Conservation (phyloP, 1,140 invertebrate genomes). For the Megalopta genalis region DNA sequence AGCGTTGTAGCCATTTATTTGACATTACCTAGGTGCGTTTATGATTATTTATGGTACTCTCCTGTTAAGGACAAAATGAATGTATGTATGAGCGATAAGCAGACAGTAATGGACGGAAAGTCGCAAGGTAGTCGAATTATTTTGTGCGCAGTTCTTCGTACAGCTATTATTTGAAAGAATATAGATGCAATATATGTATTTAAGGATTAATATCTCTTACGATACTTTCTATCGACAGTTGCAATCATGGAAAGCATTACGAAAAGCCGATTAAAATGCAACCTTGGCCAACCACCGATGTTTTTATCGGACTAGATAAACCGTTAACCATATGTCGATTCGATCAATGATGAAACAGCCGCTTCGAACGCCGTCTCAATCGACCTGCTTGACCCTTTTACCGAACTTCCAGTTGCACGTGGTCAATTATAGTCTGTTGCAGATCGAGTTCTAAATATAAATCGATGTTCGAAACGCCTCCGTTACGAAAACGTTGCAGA, state of each 20-base stretch:
- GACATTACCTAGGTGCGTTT: background rate
- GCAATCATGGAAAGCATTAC: background rate
- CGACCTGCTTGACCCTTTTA: conserved; percentile 45
- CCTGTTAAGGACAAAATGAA: background rate
- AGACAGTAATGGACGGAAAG: background rate
- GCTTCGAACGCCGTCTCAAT: conserved; percentile 24
- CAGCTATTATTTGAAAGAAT: no score
- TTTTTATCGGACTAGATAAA: conserved; percentile 56
- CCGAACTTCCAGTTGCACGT: conserved; percentile 39
- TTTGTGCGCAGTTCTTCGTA: no score
- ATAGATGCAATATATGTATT: background rate
- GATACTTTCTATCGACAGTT: background rate
- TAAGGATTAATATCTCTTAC: no score
- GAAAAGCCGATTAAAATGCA: conserved; percentile 10
- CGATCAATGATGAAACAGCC: conserved; percentile 33
- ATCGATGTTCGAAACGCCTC: background rate
- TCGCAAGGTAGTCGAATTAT: background rate
- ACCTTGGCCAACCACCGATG: conserved; percentile 51
- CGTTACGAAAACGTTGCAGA: conserved; percentile 3
- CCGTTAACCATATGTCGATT: conserved; percentile 44
- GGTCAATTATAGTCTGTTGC: conserved; percentile 33
- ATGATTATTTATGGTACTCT: background rate
- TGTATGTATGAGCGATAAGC: background rate
- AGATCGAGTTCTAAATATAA: conserved; percentile 36
- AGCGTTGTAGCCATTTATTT: background rate